Evolutionary conservation across 2,113 vertebrate species (phyloP).

Genomic region (Cochlearius cochlearius): DNA sequence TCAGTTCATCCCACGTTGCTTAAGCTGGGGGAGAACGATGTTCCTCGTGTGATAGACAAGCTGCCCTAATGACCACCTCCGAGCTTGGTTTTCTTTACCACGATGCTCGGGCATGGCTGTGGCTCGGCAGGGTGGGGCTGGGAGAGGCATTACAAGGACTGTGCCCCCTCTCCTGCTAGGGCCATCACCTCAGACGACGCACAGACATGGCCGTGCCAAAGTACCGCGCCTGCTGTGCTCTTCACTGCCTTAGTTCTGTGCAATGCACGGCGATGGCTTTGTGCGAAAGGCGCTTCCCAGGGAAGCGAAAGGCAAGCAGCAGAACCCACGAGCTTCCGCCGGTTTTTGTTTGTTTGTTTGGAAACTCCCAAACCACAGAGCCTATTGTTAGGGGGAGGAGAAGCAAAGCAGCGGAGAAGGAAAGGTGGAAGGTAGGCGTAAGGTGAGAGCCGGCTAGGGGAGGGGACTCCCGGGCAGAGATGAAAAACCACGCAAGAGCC

Average conservation of each 20-base stretch:
- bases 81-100: neutral
- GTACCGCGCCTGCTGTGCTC: neutral
- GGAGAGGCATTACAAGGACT: neutral
- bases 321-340: neutral
- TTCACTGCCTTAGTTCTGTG: too few relatives aligned
- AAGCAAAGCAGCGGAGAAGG: neutral
- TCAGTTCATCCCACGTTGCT: neutral
- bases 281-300: neutral
- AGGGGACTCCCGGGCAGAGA: neutral
- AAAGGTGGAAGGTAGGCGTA: neutral
- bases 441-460: neutral
- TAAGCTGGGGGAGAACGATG: neutral
- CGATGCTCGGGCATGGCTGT: accelerated
- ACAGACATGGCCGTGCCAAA: neutral
- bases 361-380: constrained; percentile 5
- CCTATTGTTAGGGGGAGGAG: neutral
- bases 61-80: neutral
- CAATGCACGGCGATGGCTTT: accelerated
- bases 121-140: neutral
- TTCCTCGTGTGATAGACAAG: accelerated
- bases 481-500: neutral
- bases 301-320: neutral
- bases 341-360: neutral
- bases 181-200: neutral
- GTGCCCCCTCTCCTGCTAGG: neutral